Evolutionary conservation across 2,888 invertebrate species (phyloP).

Genomic region (Eristalis pertinax): DNA sequence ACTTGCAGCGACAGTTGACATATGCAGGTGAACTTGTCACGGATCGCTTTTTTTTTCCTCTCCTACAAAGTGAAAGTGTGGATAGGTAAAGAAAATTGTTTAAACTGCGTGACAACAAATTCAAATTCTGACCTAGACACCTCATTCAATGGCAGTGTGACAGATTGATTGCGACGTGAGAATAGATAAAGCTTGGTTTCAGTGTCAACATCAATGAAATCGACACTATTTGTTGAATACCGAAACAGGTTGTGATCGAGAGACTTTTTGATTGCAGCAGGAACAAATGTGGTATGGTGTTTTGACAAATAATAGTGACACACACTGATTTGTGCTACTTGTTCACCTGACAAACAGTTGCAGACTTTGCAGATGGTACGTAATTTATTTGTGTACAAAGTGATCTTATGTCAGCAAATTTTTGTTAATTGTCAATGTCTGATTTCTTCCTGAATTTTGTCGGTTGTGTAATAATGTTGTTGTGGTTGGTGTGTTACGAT

Average conservation of each 20-base stretch:
- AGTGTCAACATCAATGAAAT: background rate
- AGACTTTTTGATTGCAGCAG: background rate
- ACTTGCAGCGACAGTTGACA: slow-evolving; percentile 22
- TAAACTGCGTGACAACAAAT: slow-evolving; percentile 36
- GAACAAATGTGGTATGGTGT: background rate
- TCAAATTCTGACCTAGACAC: slow-evolving; percentile 50
- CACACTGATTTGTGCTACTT: background rate
- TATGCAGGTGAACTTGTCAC: slow-evolving; percentile 5
- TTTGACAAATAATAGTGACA: background rate
- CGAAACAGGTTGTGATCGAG: background rate
- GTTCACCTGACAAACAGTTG: background rate
- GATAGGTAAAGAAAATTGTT: slow-evolving; percentile 5
- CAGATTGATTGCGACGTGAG: slow-evolving; percentile 24
- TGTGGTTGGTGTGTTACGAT: background rate
- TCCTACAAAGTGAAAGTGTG: slow-evolving; percentile 23
- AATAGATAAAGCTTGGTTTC: slow-evolving; percentile 1
- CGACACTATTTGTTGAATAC: slow-evolving; percentile 4
- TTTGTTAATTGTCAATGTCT: background rate
- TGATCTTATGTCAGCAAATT: background rate
- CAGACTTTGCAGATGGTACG: background rate
- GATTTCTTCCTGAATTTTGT: background rate
- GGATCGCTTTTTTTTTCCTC: background rate
- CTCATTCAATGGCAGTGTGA: slow-evolving; percentile 11
- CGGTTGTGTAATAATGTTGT: background rate
- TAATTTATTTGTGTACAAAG: background rate